Evolutionary conservation across 2,797 vertebrate species (phyloP), one percentile per base, ranked within the genome.

Genomic region (Brachyalestes nurse): DNA sequence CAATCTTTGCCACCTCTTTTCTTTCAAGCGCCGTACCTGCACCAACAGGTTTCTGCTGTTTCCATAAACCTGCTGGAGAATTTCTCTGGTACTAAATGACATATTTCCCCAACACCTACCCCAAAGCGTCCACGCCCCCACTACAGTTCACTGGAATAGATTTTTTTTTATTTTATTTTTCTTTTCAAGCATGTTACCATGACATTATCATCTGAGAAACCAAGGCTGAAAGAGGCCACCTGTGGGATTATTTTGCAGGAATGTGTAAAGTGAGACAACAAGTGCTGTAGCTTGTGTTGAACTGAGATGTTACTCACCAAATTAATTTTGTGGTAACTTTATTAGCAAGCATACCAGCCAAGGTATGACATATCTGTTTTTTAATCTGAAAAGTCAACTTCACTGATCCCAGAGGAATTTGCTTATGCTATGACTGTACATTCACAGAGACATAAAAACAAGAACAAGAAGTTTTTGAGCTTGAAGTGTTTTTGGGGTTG

Each of bases 31-130:
- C n/a, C 13, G 17, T 64, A 88, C 86, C 87, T 87, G 86, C 83
- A 72, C 80, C 61, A 34, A 88, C 87, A 85, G 87, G 87, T 87
- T 86, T 84, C 75, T 53, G 72, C 76, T 72, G 73, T 81, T 86
- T 86, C 83, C 60, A 73, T 72, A 70, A 73, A 78, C 67, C 71
- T 83, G 82, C 79, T 21, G 75, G 73, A 83, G 51, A 85, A 84
- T 83, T 87, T 87, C 88, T 85, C 72, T 78, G 74, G 79, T 80
- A 84, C 42, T 79, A 57, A 38, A 71, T 65, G 53, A 83, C 28
- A 75, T 72, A 80, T 78, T 71, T 70, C 73, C 40, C 61, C 77
- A 34, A 19, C 53, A 55, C 70, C 49, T 57, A 72, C 71, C 4
- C 14, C 0, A 28, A 19, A 34, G 4, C 28, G 49, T 40, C 47